phyloP scores from a whole-genome alignment of 1,140 invertebrate genomes.

The Luehdorfia chinensis region DNA sequence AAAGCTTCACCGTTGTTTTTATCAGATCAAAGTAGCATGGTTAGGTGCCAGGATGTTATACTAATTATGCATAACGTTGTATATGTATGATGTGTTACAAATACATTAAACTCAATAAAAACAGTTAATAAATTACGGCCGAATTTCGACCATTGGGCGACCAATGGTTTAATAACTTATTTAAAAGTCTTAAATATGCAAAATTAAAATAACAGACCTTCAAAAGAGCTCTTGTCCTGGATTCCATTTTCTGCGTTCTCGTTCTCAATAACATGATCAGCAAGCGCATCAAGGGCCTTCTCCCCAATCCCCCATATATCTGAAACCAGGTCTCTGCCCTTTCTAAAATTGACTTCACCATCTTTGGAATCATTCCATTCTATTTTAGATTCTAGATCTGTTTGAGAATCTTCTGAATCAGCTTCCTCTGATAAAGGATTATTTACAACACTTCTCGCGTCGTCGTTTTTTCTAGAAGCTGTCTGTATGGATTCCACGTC shows the following conservation, averaged over 20 bases:
- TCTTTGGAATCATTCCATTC: background rate
- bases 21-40: no score
- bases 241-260: slow-evolving; percentile 55
- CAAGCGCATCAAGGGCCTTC: slow-evolving; percentile 48
- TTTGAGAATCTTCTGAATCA: background rate
- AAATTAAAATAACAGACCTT: slow-evolving; percentile 65
- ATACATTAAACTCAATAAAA: no score
- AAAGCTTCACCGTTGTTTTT: no score
- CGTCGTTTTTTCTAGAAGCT: background rate
- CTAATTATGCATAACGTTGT: no score
- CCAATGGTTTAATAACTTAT: no score
- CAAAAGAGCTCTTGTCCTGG: slow-evolving; percentile 48
- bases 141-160: no score
- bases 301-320: slow-evolving; percentile 50
- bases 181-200: no score
- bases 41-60: no score
- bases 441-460: background rate
- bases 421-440: background rate
- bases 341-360: slow-evolving; percentile 5
- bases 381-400: background rate
- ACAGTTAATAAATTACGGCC: no score
- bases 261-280: slow-evolving; percentile 53
- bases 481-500: slow-evolving; percentile 7
- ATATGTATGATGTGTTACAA: no score
- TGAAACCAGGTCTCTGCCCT: slow-evolving; percentile 42